These are phyloP conservation scores for Spea bombifrons DNA, from an alignment of 2,113 vertebrate species.

Conservation along the genomic window DNA sequence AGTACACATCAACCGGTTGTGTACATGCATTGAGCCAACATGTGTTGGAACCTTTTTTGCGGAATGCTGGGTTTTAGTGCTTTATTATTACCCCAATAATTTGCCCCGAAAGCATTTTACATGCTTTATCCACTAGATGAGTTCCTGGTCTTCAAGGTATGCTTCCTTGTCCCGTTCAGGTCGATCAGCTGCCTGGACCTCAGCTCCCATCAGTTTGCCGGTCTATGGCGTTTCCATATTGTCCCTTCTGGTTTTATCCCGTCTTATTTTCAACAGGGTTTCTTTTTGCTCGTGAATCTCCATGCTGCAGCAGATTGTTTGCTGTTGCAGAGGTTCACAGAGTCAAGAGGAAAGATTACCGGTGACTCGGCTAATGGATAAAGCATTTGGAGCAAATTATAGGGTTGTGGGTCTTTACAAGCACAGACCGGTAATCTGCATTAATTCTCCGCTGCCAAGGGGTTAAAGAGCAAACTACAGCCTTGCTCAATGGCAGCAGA, in stretches of 20 bases:
- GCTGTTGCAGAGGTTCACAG: not conserved
- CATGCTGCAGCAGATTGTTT: not conserved
- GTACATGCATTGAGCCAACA: too few species aligned
- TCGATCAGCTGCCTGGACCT: not conserved
- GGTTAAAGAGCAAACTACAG: not conserved
- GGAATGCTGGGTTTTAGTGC: too few species aligned
- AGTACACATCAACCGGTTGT: too few species aligned
- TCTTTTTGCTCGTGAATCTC: not conserved
- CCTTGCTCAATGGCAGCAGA: not conserved
- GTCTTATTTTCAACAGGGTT: not conserved
- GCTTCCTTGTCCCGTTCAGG: too few species aligned
- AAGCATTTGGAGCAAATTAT: conserved; percentile 9
- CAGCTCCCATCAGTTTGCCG: not conserved
- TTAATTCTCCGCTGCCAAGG: not conserved
- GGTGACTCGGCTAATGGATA: not conserved
- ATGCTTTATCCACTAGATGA: too few species aligned
- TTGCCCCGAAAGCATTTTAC: too few species aligned
- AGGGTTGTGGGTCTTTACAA: not conserved
- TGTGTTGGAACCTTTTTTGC: too few species aligned
- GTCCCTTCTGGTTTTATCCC: not conserved
- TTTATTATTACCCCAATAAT: too few species aligned
- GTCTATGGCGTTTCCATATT: conserved; percentile 50
- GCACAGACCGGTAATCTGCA: not conserved
- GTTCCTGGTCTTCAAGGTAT: too few species aligned
- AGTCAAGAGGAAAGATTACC: not conserved